Percentiles rank a stretch among this genome's conserved stretches.
phyloP scores from a whole-genome alignment of 2,797 vertebrate genomes.

The Pipistrellus kuhlii region DNA sequence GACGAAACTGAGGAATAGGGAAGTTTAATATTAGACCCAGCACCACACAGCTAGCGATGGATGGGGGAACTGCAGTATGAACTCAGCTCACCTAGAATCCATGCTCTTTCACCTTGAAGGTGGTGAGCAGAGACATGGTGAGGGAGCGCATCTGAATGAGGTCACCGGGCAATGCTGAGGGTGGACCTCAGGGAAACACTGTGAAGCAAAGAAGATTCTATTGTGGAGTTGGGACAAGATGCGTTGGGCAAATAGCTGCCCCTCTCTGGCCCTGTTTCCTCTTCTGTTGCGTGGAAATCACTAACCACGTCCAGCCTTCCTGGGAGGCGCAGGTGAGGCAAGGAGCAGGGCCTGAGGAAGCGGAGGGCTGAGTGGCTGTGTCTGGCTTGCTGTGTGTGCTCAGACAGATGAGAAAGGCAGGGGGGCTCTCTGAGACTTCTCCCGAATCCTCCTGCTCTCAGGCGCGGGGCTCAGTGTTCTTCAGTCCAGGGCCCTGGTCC shows the following conservation, averaged over 20 bases:
- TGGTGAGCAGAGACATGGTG: not conserved
- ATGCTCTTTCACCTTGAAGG: not conserved
- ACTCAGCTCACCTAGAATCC: not conserved
- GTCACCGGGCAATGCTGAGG: not conserved
- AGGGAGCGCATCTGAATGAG: not conserved
- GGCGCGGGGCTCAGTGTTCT: not conserved
- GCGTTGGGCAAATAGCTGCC: not conserved
- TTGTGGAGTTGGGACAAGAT: not conserved
- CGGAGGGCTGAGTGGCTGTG: not conserved
- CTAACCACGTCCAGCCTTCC: not conserved
- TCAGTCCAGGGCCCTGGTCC: not conserved
- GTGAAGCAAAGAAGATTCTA: not conserved
- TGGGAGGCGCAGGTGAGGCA: not conserved
- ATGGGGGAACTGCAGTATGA: not conserved
- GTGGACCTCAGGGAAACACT: not conserved
- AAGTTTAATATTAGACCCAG: not conserved
- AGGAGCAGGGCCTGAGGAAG: not conserved
- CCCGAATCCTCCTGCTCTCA: not conserved
- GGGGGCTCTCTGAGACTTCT: not conserved
- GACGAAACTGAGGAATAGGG: slow-evolving; percentile 44
- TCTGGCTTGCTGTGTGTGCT: not conserved
- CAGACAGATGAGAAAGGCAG: not conserved
- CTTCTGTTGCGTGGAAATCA: not conserved
- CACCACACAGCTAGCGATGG: not conserved
- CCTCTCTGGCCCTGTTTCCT: not conserved